These are phyloP conservation scores for Atractosteus spatula DNA, from an alignment of 2,113 vertebrate species.

Conservation along the genomic window DNA sequence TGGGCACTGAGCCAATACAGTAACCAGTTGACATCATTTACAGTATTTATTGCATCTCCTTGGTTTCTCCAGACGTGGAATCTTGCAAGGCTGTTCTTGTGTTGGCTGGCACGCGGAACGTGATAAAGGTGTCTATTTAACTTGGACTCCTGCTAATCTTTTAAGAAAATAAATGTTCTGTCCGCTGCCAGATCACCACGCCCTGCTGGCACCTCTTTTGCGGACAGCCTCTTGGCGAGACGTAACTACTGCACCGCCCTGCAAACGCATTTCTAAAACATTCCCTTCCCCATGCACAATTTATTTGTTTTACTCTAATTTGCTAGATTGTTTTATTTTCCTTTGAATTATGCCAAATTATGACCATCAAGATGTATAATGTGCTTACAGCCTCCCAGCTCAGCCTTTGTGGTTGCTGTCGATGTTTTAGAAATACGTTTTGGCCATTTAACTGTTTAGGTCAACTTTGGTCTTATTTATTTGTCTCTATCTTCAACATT, in stretches of 20 bases:
- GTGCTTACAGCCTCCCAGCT: slow-evolving; percentile 16
- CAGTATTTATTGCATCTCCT: slow-evolving; percentile 31
- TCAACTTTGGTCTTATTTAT: no score
- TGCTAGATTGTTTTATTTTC: slow-evolving; percentile 24
- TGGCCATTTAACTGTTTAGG: no score
- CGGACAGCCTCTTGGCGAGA: slow-evolving; percentile 7
- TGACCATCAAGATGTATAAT: slow-evolving; percentile 42
- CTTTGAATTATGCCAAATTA: slow-evolving; percentile 37
- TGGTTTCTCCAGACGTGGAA: slow-evolving; percentile 19
- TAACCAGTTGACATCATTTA: slow-evolving; percentile 38
- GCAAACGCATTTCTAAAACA: slow-evolving; percentile 15
- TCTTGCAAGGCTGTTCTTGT: slow-evolving; percentile 28
- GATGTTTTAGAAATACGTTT: no score
- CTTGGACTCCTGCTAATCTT: slow-evolving; percentile 39
- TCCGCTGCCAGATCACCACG: slow-evolving; percentile 29
- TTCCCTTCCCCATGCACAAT: slow-evolving; percentile 14
- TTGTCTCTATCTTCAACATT: no score
- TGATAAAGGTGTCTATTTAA: slow-evolving; percentile 42
- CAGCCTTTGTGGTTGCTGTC: neutral
- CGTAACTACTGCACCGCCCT: slow-evolving; percentile 27
- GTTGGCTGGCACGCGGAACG: slow-evolving; percentile 37
- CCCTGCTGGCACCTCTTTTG: slow-evolving; percentile 23
- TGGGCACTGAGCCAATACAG: slow-evolving; percentile 22
- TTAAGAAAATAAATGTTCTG: slow-evolving; percentile 37
- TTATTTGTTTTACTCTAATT: slow-evolving; percentile 25